Evolutionary conservation across 2,888 invertebrate genomes (phyloP), one percentile per base, ranked within the genome.

Genomic region (Pocota personata): DNA sequence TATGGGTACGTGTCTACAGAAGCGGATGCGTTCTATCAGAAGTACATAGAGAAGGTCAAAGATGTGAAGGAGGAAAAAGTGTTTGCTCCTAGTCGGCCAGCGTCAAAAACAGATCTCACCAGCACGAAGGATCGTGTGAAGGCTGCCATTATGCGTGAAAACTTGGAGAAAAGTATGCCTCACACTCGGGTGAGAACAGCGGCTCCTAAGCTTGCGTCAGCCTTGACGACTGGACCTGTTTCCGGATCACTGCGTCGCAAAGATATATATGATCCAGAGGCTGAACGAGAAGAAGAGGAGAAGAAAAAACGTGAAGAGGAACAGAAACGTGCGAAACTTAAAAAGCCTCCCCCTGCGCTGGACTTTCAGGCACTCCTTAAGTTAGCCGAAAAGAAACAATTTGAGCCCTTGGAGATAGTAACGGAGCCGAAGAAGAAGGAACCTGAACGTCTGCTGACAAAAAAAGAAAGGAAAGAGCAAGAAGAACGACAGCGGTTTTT

Each of bases 1-100:
- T 98, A 97, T 90, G 98, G 97, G 0, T 97, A 97, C 90, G 97
- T 96, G 43, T 97, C 97, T 0, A 96, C 95, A 89, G 96, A 96
- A 91, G 96, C 97, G 1, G 95, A 96, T 50, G 96, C 95, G 30
- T 94, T 96, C 88, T 97, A 97, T 91, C 95, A 95, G 88, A 97
- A 97, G 91, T 95, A 97, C 93, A 96, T 97, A 94, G 95, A 96
- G 88, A 97, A 97, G 90, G 97, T 97, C 88, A 92, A 90, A 58
- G 90, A 92, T 57, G 92, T 91, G 0, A 89, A 92, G 43, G 95
- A 95, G 55, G 96, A 96, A 88, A 95, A 96, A 1, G 95, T 95
- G 87, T 96, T 96, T 90, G 94, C 95, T 27, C 91, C 94, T 4
- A 92, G 91, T 82, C 92, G 93, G 0, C 92, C 92, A 2, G 89